Evolutionary conservation across 2,113 vertebrate species (phyloP).

Genomic region (Heteronetta atricapilla): DNA sequence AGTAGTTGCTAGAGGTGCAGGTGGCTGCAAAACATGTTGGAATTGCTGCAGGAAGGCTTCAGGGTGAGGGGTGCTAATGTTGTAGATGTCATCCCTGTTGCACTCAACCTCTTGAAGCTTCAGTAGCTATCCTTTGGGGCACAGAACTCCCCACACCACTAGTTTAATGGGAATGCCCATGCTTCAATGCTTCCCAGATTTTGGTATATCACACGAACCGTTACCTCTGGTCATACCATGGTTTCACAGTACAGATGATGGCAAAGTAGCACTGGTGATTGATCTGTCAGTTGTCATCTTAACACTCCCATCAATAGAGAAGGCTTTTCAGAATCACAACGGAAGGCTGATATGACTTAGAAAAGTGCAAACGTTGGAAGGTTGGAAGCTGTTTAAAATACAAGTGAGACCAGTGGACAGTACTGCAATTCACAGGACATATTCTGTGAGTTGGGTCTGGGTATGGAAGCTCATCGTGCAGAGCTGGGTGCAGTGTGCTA

Average conservation of each 20-base stretch:
- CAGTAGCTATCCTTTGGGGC: neutral
- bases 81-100: neutral
- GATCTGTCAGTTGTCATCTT: neutral
- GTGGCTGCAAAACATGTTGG: neutral
- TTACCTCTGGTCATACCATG: neutral
- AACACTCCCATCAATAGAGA: neutral
- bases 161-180: neutral
- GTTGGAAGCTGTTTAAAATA: neutral
- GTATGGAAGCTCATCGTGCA: neutral
- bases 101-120: neutral
- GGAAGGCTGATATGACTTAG: neutral
- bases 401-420: neutral
- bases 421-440: neutral
- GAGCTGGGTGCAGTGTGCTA: neutral
- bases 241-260: neutral
- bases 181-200: neutral
- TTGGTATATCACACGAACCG: neutral
- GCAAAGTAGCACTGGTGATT: neutral
- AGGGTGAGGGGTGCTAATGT: neutral
- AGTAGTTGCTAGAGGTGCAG: neutral
- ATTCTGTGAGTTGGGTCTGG: neutral
- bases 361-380: neutral
- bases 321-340: neutral
- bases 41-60: neutral
- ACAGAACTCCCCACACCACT: neutral